Conservation (phyloP, 2,888 invertebrate species). For the Nephrotoma appendiculata region DNA sequence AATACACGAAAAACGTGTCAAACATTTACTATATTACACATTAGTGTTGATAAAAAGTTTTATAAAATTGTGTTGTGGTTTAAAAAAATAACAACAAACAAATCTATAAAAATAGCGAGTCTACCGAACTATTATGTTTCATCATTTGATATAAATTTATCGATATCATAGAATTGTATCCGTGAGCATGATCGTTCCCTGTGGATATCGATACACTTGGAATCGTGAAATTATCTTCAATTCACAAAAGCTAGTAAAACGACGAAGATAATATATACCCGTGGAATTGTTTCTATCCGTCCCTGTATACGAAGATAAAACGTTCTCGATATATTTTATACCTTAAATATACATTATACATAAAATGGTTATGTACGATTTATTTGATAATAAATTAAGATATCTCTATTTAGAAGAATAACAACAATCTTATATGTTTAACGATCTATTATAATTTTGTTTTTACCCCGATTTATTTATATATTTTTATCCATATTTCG, state of each 20-base stretch:
- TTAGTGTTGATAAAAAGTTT: neutral
- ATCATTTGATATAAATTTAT: neutral
- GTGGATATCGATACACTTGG: conserved; percentile 83
- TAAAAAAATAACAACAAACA: neutral
- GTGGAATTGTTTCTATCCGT: neutral
- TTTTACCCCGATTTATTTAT: neutral
- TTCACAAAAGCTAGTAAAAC: conserved; percentile 83
- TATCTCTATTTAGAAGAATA: neutral
- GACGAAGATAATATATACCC: conserved; percentile 40
- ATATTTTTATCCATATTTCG: neutral
- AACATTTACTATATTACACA: neutral
- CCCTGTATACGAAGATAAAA: neutral
- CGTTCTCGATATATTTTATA: neutral
- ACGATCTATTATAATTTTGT: neutral
- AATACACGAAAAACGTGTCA: neutral
- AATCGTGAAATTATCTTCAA: conserved; percentile 85
- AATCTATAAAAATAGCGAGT: neutral
- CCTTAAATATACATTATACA: neutral
- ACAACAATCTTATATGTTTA: neutral
- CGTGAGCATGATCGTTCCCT: conserved; percentile 38
- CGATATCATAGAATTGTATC: conserved; percentile 19
- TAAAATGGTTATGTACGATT: neutral
- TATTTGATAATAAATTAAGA: neutral
- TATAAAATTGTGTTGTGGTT: neutral
- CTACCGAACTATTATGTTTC: neutral